These are phyloP conservation scores for Cebus imitator DNA, from an alignment of 2,113 vertebrate genomes.

Conservation along the genomic window DNA sequence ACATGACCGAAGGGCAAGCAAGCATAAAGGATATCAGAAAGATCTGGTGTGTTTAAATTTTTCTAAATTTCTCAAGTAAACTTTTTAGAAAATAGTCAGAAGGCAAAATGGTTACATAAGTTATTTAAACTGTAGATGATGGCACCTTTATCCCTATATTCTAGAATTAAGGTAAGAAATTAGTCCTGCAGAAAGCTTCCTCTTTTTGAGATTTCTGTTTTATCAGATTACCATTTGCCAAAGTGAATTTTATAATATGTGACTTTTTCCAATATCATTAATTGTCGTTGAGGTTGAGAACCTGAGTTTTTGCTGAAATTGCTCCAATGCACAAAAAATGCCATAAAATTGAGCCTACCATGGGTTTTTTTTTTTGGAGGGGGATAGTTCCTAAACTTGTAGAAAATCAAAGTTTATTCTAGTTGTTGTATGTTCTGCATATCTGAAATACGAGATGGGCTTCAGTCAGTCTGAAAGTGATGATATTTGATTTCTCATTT, in stretches of 20 bases:
- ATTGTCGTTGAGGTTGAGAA: background rate
- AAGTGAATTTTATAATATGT: background rate
- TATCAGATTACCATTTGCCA: background rate
- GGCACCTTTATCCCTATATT: background rate
- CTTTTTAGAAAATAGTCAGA: background rate
- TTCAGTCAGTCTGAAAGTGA: background rate
- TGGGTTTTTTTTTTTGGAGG: background rate
- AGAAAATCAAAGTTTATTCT: constrained; percentile 17
- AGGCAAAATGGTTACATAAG: background rate
- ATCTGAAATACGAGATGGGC: background rate
- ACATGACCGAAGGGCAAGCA: constrained; percentile 1
- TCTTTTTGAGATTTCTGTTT: background rate
- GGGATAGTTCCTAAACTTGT: background rate
- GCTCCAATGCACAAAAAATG: background rate
- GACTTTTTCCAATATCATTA: background rate
- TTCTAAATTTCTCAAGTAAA: constrained; percentile 19
- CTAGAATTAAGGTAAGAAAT: constrained; percentile 3
- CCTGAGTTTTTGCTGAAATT: constrained; percentile 35
- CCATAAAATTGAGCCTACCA: background rate
- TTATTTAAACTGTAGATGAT: background rate
- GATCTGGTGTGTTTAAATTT: background rate
- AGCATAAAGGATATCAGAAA: background rate
- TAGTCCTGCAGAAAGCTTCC: background rate
- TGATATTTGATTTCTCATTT: background rate
- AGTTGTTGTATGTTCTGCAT: background rate